Evolutionary conservation across 2,113 vertebrate species (phyloP), one percentile per base, ranked within the genome.

Genomic region (Tragelaphus scriptus): DNA sequence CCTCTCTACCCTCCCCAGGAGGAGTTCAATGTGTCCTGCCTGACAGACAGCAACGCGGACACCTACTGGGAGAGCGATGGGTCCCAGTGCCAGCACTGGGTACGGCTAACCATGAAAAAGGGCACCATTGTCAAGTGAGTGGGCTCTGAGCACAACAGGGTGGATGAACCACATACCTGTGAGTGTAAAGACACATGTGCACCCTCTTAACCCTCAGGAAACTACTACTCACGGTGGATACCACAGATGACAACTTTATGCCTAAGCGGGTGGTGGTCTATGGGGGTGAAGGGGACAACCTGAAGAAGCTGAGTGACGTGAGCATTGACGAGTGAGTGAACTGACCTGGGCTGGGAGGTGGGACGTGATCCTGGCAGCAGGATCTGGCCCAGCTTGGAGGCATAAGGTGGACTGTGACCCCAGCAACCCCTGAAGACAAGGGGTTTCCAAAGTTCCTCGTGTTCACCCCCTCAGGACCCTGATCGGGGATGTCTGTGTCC

Each of bases 1-100:
- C 51, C 36, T 91, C 17, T 81, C 92, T 77, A 2, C 90, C 87
- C 58, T 96, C 88, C 85, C 92, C 86, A 99, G 99, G 99, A 99
- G 97, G 99, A 99, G 97, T 99, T 99, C 97, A 99, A 99, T 25
- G 99, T 99, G 61, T 99, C 99, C 49, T 99, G 99, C 96, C 98
- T 99, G 98, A 99, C 99, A 0, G 99, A 99, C 68, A 99, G 99
- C 81, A 99, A 99, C 0, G 99, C 99, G 0, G 99, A 99, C 97
- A 99, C 99, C 0, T 99, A 99, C 98, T 99, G 99, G 99, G 99
- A 99, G 98, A 99, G 99, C 1, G 99, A 99, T 12, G 99, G 99
- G n/a, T 99, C 99, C 98, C 99, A 99, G 98, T 99, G 99, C 88
- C 99, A 99, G 97, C 99, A 99, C 98, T 99, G 99, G 99, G 99